Evolutionary conservation across 92 coral and sea anemone species (phyloP), one percentile per base, ranked within the genome.

Genomic region (Pocillopora meandrina): DNA sequence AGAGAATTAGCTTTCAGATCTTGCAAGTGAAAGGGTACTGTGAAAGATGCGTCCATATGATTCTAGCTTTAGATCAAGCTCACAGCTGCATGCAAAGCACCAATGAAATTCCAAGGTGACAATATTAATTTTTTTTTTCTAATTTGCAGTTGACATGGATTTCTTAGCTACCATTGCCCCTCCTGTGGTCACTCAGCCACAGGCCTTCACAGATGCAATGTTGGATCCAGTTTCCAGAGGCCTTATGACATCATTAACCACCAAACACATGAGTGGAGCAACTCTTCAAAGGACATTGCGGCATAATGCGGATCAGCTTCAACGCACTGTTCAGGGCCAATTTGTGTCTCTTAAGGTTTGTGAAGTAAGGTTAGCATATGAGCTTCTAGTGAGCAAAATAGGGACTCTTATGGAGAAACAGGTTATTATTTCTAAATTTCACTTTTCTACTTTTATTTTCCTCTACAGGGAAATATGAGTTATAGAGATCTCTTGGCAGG

Each of bases 401-500:
- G 4, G 52, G 5, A 0, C 8, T 42, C 52, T 7, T 7, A 42
- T 42, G 52, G 52, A 42, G 52, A 42, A 42, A 7, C 52, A 42
- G 4, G 52, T 3, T 42, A 3, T 42, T 42, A 42, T 42, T 3
- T 42, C 31, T 3, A 42, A 42, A 42, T 42, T 42, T 42, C 52
- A 42, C 52, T 42, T 42, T 3, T 42, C 52, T 67, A 11, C 74
- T 58, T 35, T 26, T 10, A 9, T 75, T 14, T 34, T 56, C 34
- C 61, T 8, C 52, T 76, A 13, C 69, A 94, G 98, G 98, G 95
- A n/a, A 83, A 84, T 66, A 89, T 94, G 89, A 92, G 93, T 72
- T 94, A 94, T 64, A 83, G 89, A 69, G 93, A 94, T n/a, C 85
- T 94, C 64, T 56, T 94, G 56, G 87, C 77, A 63, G 98, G 95